Evolutionary conservation across 2,888 invertebrate genomes (phyloP).

Genomic region (Petrophora chlorosata): DNA sequence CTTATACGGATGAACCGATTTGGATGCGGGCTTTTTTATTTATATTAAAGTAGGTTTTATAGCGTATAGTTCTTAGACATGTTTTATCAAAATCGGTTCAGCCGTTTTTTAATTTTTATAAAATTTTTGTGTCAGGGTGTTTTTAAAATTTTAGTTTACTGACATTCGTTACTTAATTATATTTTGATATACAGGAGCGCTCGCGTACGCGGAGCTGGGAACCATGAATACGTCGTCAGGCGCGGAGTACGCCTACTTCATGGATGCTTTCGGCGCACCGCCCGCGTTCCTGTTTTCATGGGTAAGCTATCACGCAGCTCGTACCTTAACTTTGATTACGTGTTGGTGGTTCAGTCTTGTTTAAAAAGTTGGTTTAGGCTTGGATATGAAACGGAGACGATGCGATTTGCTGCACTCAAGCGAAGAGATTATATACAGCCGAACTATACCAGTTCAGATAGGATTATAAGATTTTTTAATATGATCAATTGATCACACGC

Average conservation of each 20-base stretch:
- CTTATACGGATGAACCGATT: no score
- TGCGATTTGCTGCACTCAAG: slow-evolving; percentile 9
- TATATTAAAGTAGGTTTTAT: no score
- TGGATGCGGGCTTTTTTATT: no score
- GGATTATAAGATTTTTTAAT: no score
- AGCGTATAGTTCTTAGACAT: no score
- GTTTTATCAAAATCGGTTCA: no score
- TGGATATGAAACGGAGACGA: not conserved
- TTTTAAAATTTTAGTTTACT: no score
- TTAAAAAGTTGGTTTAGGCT: slow-evolving; percentile 8
- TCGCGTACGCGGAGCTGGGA: slow-evolving; percentile 96
- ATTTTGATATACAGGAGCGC: slow-evolving; percentile 87
- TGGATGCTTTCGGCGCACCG: slow-evolving; percentile 96
- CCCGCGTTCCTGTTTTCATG: slow-evolving; percentile 97
- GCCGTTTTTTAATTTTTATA: no score
- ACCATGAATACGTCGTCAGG: slow-evolving; percentile 98
- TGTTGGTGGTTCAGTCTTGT: slow-evolving; percentile 1
- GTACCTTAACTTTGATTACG: slow-evolving; percentile 1
- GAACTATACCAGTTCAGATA: no score
- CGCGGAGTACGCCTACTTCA: slow-evolving; percentile 97
- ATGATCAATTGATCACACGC: no score
- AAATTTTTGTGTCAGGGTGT: no score
- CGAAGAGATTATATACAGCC: not conserved
- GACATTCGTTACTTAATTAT: no score
- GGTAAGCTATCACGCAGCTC: slow-evolving; percentile 80